phyloP scores from a whole-genome alignment of 2,888 invertebrate genomes.

The Patella pellucida region DNA sequence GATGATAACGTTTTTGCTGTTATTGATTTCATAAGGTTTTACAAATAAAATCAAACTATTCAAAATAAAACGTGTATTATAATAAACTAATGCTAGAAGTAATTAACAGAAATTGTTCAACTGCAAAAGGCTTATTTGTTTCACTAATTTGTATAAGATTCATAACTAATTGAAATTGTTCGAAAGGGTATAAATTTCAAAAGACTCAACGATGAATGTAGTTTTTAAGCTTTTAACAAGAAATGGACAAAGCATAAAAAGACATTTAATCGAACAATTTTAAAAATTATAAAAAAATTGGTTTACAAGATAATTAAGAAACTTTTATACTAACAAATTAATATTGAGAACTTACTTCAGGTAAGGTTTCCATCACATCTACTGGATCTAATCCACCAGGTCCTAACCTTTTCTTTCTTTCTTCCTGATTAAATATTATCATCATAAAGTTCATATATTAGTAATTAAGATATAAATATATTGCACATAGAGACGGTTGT shows the following conservation, averaged over 20 bases:
- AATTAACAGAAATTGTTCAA: no score
- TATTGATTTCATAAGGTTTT: no score
- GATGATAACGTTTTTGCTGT: no score
- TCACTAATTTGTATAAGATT: no score
- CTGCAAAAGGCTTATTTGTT: no score
- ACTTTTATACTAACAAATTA: not conserved
- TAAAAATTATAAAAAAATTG: no score
- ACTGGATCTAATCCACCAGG: slow-evolving; percentile 98
- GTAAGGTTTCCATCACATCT: slow-evolving; percentile 94
- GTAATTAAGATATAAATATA: not conserved
- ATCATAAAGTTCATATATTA: slow-evolving; percentile 6
- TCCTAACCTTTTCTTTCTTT: slow-evolving; percentile 86
- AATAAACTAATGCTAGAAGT: no score
- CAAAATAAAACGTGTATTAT: no score
- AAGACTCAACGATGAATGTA: slow-evolving; percentile 10
- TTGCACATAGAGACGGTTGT: not conserved
- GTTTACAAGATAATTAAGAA: not conserved
- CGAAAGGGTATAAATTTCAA: not conserved
- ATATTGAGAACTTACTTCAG: slow-evolving; percentile 77
- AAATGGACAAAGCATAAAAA: not conserved
- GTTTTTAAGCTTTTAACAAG: not conserved
- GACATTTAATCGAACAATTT: no score
- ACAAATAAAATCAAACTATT: no score
- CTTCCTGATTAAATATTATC: slow-evolving; percentile 76
- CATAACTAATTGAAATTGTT: no score